A percentile compares a stretch with the other conserved stretches of the same genome.
phyloP scores from a whole-genome alignment of 2,113 vertebrate genomes.

The Siphamia tubifer region DNA sequence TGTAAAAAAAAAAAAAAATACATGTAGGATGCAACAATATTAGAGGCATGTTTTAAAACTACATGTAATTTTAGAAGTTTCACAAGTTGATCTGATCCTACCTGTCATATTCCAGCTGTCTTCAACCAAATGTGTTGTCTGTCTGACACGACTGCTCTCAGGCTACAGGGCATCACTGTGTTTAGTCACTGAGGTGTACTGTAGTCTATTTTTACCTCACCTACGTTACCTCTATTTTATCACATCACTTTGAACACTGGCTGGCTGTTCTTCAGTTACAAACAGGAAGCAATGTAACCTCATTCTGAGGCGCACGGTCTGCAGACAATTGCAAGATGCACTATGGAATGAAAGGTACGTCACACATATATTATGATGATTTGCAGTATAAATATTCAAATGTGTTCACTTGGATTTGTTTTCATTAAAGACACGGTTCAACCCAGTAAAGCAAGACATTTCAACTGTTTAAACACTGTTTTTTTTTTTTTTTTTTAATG shows the following conservation, averaged over 20 bases:
- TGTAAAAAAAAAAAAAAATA: neutral
- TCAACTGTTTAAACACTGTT: too few species aligned
- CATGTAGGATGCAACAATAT: neutral
- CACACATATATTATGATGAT: too few species aligned
- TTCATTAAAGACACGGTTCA: too few species aligned
- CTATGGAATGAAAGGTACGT: too few species aligned
- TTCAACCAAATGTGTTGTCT: neutral
- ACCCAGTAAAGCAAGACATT: too few species aligned
- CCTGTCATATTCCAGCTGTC: constrained; percentile 31
- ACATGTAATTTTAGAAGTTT: neutral
- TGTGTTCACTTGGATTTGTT: too few species aligned
- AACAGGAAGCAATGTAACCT: constrained; percentile 79
- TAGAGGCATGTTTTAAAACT: neutral
- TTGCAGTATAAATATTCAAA: too few species aligned
- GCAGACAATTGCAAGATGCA: neutral
- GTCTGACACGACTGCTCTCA: constrained; percentile 2
- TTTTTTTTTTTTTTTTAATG: too few species aligned
- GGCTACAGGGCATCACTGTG: constrained; percentile 25
- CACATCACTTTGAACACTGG: constrained; percentile 33
- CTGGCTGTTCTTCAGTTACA: constrained; percentile 79
- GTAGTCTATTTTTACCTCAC: constrained; percentile 71
- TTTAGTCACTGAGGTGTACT: constrained; percentile 35
- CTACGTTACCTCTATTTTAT: constrained; percentile 19
- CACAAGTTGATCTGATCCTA: constrained; percentile 15
- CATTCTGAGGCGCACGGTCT: constrained; percentile 46